These are phyloP conservation scores for Sphinx pinastri DNA, from an alignment of 2,888 invertebrate genomes.

Conservation along the genomic window DNA sequence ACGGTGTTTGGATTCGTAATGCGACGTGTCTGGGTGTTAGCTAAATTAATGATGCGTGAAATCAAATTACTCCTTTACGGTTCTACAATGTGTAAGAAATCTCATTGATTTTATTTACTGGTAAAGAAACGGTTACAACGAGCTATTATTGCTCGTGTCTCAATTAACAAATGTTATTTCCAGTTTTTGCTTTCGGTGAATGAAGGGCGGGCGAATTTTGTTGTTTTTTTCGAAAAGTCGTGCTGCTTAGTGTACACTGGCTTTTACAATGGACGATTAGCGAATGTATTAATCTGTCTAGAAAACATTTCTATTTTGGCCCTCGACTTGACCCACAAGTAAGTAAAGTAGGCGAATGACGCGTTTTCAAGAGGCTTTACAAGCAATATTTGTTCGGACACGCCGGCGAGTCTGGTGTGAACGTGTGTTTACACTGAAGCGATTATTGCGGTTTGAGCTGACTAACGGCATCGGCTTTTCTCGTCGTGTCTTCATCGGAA, in stretches of 20 bases:
- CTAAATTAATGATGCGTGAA: conserved; percentile 18
- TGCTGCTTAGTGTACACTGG: neutral
- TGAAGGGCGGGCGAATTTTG: neutral
- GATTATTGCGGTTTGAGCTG: conserved; percentile 6
- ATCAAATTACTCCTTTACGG: conserved; percentile 16
- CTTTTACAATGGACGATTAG: neutral
- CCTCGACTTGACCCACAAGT: too few species aligned
- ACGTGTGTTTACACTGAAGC: neutral
- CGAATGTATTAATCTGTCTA: too few species aligned
- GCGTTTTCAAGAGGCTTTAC: neutral
- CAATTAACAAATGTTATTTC: neutral
- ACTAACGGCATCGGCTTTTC: conserved; percentile 2
- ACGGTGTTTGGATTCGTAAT: conserved; percentile 8
- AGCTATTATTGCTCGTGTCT: conserved; percentile 12
- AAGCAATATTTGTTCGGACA: conserved; percentile 2
- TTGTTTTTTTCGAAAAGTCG: neutral
- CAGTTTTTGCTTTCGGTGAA: neutral
- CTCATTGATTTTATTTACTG: conserved; percentile 15
- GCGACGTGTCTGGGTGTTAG: conserved; percentile 2
- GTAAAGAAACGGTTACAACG: conserved; percentile 4
- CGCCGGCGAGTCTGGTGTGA: neutral
- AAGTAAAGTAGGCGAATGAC: neutral
- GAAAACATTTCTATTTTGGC: too few species aligned
- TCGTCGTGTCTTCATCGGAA: neutral
- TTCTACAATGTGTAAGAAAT: conserved; percentile 5